phyloP scores from a whole-genome alignment of 2,113 vertebrate species.

The Gulo gulo region DNA sequence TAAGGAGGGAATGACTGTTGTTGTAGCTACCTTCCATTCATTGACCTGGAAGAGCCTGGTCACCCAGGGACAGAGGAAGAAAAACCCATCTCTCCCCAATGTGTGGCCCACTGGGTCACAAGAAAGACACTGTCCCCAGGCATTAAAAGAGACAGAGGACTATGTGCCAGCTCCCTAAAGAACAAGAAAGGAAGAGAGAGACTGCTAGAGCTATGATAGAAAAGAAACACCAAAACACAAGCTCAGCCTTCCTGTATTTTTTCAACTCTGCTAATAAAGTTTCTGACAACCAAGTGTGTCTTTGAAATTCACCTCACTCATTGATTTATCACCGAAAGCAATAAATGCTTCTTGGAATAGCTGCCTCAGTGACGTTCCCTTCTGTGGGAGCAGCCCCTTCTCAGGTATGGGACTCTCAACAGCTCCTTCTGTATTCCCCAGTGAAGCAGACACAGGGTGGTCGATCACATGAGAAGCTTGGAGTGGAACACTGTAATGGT shows the following conservation, averaged over 20 bases:
- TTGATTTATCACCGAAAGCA: not conserved
- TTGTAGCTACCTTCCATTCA: not conserved
- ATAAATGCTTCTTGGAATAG: not conserved
- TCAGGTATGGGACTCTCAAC: not conserved
- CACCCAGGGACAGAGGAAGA: not conserved
- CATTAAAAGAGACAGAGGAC: not conserved
- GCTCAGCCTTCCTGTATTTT: not conserved
- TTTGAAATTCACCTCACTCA: not conserved
- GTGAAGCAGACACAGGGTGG: not conserved
- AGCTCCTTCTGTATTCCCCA: not conserved
- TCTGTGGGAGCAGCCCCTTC: not conserved
- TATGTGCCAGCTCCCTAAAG: not conserved
- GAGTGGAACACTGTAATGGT: not conserved
- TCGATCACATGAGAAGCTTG: not conserved
- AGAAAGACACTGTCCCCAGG: not conserved
- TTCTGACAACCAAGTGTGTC: not conserved
- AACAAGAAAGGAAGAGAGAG: not conserved
- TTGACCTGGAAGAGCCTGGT: not conserved
- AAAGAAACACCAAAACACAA: not conserved
- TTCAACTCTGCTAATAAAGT: not conserved
- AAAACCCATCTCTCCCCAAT: not conserved
- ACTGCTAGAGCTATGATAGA: fast-evolving
- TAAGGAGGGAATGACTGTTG: fast-evolving
- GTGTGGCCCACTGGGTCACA: not conserved
- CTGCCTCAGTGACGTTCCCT: not conserved